Percentiles rank a stretch among this genome's conserved stretches.
phyloP scores from a whole-genome alignment of 2,797 vertebrate species.

The Anguilla pacifica region DNA sequence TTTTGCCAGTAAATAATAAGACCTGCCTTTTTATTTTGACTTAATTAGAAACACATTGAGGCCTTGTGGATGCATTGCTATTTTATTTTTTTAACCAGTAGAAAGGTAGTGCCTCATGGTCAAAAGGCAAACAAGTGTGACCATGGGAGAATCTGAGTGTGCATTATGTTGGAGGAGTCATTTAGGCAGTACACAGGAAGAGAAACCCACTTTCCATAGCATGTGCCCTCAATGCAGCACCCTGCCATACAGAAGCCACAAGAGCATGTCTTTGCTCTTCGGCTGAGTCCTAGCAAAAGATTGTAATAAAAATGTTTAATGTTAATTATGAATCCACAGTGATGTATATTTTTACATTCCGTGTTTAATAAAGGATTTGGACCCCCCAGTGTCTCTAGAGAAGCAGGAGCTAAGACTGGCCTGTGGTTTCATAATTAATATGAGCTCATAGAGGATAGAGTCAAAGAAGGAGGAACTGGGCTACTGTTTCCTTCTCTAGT shows the following conservation, averaged over 20 bases:
- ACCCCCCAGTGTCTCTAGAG: background rate
- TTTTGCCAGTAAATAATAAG: constrained; percentile 6
- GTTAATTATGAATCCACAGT: background rate
- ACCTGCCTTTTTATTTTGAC: constrained; percentile 19
- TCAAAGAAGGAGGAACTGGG: background rate
- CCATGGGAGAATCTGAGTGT: background rate
- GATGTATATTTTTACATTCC: background rate
- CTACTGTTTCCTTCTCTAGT: background rate
- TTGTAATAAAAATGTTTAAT: background rate
- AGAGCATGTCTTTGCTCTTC: background rate
- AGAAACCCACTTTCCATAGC: background rate
- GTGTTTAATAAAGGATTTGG: background rate
- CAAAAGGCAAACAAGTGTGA: background rate
- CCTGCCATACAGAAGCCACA: background rate
- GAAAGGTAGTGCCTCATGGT: background rate
- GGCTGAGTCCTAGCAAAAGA: background rate
- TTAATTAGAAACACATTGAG: constrained; percentile 31
- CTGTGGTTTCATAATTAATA: background rate
- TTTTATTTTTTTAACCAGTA: background rate
- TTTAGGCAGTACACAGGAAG: background rate
- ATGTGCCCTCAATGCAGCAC: background rate
- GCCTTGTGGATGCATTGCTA: background rate
- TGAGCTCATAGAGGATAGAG: background rate
- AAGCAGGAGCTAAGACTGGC: background rate
- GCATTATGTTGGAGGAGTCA: too few relatives aligned